Evolutionary conservation across 2,797 vertebrate species (phyloP).

Genomic region (Huso huso): DNA sequence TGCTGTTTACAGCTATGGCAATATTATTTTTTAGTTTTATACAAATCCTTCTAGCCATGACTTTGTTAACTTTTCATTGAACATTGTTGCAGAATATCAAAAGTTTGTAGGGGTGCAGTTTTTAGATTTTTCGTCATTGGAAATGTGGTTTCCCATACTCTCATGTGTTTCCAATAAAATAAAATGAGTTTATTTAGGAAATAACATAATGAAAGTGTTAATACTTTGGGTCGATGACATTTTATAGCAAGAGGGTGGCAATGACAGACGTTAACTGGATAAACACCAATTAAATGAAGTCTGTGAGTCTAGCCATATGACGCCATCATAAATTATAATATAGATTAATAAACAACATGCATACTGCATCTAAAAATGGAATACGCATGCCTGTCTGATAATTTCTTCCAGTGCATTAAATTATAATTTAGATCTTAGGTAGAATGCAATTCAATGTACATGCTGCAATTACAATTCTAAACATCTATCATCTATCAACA

Average conservation of each 20-base stretch:
- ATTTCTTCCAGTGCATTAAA: not conserved
- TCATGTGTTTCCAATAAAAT: slow-evolving; percentile 39
- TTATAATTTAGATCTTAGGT: not conserved
- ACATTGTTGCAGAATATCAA: slow-evolving; percentile 13
- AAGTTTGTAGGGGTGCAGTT: not conserved
- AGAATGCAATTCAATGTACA: not conserved
- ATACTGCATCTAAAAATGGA: too few relatives aligned
- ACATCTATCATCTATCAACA: too few relatives aligned
- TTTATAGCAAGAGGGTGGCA: slow-evolving; percentile 28
- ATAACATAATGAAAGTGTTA: slow-evolving; percentile 24
- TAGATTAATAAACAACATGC: slow-evolving; percentile 39
- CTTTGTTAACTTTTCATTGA: not conserved
- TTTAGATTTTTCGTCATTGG: slow-evolving; percentile 7
- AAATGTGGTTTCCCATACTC: slow-evolving; percentile 15
- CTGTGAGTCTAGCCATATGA: slow-evolving; percentile 52
- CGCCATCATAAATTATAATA: slow-evolving; percentile 46
- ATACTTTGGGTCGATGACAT: slow-evolving; percentile 19
- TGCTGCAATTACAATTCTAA: too few relatives aligned
- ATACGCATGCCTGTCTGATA: not conserved
- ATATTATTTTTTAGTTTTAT: too few relatives aligned
- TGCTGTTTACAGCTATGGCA: too few relatives aligned
- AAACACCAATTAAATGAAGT: slow-evolving; percentile 50
- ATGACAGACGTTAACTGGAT: slow-evolving; percentile 44
- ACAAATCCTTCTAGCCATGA: not conserved
- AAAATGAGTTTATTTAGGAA: slow-evolving; percentile 28